Evolutionary conservation across 2,888 invertebrate species (phyloP).

Genomic region (Xylophagus ater): DNA sequence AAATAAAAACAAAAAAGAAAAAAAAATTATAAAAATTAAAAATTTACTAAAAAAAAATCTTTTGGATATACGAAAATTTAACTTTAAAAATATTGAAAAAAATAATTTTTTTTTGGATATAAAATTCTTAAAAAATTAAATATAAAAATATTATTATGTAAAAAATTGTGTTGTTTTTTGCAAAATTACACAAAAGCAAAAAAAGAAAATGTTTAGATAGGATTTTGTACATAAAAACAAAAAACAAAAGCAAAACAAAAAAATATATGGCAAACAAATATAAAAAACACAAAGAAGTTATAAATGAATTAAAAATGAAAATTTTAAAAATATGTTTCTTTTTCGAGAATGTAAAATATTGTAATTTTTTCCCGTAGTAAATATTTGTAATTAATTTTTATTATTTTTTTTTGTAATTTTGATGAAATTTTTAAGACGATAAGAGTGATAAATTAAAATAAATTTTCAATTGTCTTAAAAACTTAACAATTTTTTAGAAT

Average conservation of each 20-base stretch:
- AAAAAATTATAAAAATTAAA: neutral
- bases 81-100: slow-evolving; percentile 3
- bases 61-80: slow-evolving; percentile 14
- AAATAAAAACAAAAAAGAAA: neutral
- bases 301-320: slow-evolving; percentile 21
- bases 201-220: slow-evolving; percentile 27
- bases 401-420: neutral
- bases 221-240: slow-evolving; percentile 37
- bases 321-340: slow-evolving; percentile 34
- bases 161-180: slow-evolving; percentile 10
- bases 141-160: slow-evolving; percentile 18
- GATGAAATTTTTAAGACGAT: neutral
- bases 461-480: slow-evolving; percentile 3
- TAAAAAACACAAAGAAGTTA: slow-evolving; percentile 19
- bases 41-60: slow-evolving; percentile 1
- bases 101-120: slow-evolving; percentile 15
- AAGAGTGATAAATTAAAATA: no score
- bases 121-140: slow-evolving; percentile 17
- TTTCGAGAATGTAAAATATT: slow-evolving; percentile 27
- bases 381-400: neutral
- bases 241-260: slow-evolving; percentile 18
- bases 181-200: neutral
- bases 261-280: slow-evolving; percentile 22
- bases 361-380: neutral
- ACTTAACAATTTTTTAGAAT: slow-evolving; percentile 12